Evolutionary conservation across 2,113 vertebrate species (phyloP).

Genomic region (Forbesichthys papilliferus): DNA sequence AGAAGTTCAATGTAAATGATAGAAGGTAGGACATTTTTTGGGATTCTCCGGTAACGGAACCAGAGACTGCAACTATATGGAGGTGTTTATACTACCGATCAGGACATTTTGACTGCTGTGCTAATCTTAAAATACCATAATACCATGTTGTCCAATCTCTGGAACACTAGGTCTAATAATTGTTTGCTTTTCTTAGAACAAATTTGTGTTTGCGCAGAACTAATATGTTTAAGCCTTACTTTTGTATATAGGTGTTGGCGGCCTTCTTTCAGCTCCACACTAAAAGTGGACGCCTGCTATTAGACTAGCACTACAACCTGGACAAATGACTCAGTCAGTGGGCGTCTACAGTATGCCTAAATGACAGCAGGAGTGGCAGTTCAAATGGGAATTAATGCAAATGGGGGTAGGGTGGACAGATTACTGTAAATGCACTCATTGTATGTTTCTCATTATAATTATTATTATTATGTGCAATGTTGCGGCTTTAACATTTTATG

Average conservation of each 20-base stretch:
- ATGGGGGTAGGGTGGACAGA: conserved; percentile 63
- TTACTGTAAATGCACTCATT: conserved; percentile 95
- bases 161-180: conserved; percentile 66
- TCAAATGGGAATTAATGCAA: conserved; percentile 69
- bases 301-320: conserved; percentile 38
- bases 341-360: conserved; percentile 46
- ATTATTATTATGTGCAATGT: conserved; percentile 99
- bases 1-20: conserved; percentile 73
- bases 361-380: conserved; percentile 42
- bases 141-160: conserved; percentile 70
- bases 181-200: conserved; percentile 87
- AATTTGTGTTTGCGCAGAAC: conserved; percentile 88
- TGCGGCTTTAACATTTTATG: conserved; percentile 99
- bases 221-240: conserved; percentile 96
- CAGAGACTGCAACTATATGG: conserved; percentile 52
- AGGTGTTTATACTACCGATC: conserved; percentile 70
- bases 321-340: conserved; percentile 42
- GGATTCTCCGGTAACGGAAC: conserved; percentile 55
- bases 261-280: conserved; percentile 77
- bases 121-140: conserved; percentile 73
- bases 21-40: conserved; percentile 74
- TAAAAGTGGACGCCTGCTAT: conserved; percentile 76
- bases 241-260: conserved; percentile 89
- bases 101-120: conserved; percentile 80
- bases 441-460: conserved; percentile 81